These are phyloP conservation scores for Fistularia tabacaria DNA, from an alignment of 2,797 vertebrate genomes.

Conservation along the genomic window DNA sequence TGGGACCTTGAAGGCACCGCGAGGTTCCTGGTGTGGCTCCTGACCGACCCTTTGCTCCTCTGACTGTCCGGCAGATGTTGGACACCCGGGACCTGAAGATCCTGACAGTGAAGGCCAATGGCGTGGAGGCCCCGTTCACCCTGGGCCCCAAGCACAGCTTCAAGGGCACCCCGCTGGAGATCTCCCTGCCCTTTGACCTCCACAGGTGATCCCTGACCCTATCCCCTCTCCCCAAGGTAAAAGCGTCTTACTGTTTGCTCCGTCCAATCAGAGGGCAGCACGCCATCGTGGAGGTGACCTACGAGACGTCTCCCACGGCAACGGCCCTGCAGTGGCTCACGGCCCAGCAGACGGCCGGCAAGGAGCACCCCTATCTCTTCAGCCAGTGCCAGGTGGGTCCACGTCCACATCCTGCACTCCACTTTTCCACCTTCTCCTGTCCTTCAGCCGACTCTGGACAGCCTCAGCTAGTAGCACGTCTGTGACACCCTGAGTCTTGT, in stretches of 20 bases:
- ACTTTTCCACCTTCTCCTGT: not conserved
- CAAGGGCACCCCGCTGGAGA: constrained; percentile 86
- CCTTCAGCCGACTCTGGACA: not conserved
- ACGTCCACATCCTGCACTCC: not conserved
- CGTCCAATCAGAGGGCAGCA: constrained; percentile 85
- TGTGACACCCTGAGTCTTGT: not conserved
- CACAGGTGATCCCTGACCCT: constrained; percentile 75
- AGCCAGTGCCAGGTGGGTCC: constrained; percentile 89
- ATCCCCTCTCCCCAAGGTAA: fast-evolving
- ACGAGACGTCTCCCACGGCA: constrained; percentile 87
- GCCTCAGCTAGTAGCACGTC: no score
- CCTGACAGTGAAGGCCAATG: constrained; percentile 79
- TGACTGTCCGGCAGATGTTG: constrained; percentile 75
- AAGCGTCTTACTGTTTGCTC: constrained; percentile 21
- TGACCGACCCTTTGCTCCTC: not conserved
- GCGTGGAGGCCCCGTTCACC: constrained; percentile 78
- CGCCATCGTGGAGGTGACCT: constrained; percentile 85
- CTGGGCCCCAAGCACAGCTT: constrained; percentile 85
- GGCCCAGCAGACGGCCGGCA: constrained; percentile 91
- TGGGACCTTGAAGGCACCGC: no score
- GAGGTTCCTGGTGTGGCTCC: not conserved
- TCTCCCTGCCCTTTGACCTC: constrained; percentile 83
- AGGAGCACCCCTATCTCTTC: constrained; percentile 90
- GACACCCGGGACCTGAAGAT: constrained; percentile 87
- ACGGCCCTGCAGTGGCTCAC: constrained; percentile 93